Base-by-base conservation (phyloP, 2,113 vertebrate genomes). In the Rafetus swinhoei region DNA sequence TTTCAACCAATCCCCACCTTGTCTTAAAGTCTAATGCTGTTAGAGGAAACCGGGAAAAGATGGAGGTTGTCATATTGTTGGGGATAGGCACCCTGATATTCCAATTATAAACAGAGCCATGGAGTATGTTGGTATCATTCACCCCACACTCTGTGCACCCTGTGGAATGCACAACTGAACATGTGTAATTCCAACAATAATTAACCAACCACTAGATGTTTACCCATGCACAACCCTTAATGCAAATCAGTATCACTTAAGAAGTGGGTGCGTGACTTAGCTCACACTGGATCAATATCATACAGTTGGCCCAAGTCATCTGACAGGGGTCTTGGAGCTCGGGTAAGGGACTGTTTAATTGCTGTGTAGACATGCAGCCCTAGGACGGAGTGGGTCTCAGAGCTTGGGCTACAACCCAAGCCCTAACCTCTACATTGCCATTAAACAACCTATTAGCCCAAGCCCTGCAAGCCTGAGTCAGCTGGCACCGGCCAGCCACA, bases 181-280 rank as follows among this genome's bases (percentile, higher is more conserved):
- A 88, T 82, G 50, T 62, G 60, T 65, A 80, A 74, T 59, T 82
- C 86, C 53, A 81, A 55, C 77, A 59, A 90, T 35, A 45, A 12
- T 24, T 45, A 35, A 76, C 45, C 74, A 45, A 50, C 12, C 2
- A 11, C 74, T 45, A 76, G 74, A 69, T 69, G 0, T 0, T 9
- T 65, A 84, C 56, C 24, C 69, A 82, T 39, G 56, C 29, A 39
- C n/a, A 65, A 82, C 22, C 22, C 56, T 60, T 53, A 9, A 25
- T 14, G 0, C 16, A 55, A 86, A 6, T 21, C 50, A 50, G 81
- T 3, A 11, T 82, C 39, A 27, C 35, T 8, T 4, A 9, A 81
- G 86, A 81, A 79, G 29, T 62, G 72, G 35, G 82, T 19, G 2
- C 32, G 19, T 6, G 27, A 29, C 27, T 90, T 85, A 32, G 14